Evolutionary conservation across 2,888 invertebrate genomes (phyloP), one percentile per base, ranked within the genome.

Genomic region (Pyralis farinalis): DNA sequence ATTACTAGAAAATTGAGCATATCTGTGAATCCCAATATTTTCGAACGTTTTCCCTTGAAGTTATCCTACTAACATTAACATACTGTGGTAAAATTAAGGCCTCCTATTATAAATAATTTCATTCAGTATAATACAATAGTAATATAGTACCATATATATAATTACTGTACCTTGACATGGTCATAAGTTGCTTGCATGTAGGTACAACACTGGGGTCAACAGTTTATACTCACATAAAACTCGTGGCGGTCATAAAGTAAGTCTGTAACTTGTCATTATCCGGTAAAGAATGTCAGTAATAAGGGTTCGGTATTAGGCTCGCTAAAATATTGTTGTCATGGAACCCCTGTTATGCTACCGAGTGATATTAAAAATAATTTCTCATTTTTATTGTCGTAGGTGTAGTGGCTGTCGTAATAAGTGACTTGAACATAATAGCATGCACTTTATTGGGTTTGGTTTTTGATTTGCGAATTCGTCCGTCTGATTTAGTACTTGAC

Each of bases 321-420:
- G 63, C 69, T 71, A 65, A 76, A 80, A 82, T 82, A 80, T 82
- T 75, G 77, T 74, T 64, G 74, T 77, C 80, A 77, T 67, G 55
- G 62, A 52, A 58, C 59, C 62, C 57, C 34, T 43, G 47, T 53
- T 54, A 55, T 46, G 42, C 42, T 49, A 47, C 49, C 49, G 39
- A 71, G 71, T 79, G 75, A 84, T 86, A 87, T 87, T 88, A 88
- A 88, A 88, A 86, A 88, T 88, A 87, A 88, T 88, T 87, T 85
- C 87, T 88, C 87, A 87, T 85, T 86, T 88, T 87, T 86, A 87
- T 87, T 84, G 68, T 80, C 65, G 38, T 65, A 62, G 62, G 65
- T 69, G 61, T 70, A 73, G 69, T 67, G 63, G 51, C 47, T 51
- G 48, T 44, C 43, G 58, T 74, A 71, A 79, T 81, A 78, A 78